Base-by-base conservation (phyloP, 2,888 invertebrate species). In the Eristalis intricaria region DNA sequence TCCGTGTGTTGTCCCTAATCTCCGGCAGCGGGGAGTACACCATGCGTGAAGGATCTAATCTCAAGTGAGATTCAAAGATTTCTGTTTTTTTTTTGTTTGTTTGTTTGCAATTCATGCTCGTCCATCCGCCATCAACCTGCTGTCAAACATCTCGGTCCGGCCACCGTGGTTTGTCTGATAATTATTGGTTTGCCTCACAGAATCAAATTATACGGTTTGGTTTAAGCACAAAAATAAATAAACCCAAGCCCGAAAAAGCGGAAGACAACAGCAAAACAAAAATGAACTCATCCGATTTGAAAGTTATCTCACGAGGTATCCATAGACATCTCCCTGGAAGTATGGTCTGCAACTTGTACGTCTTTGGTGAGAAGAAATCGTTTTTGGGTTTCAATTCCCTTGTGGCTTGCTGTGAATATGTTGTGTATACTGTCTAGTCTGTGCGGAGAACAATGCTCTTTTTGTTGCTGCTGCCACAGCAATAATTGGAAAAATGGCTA, bases 401-500 rank as follows among this genome's bases (percentile, higher is more conserved):
- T 32, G 82, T 32, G 82, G 76, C 65, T 76, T 43, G 61, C 43
- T 40, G 23, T n/a, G n/a, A n/a, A n/a, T n/a, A n/a, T n/a, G n/a
- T n/a, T n/a, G n/a, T 65, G 40, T 60, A 23, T 23, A 26, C 22
- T 66, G 38, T 66, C 56, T 60, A n/a, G 60, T 61, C 68, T 66
- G 73, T 5, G 15, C 61, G 61, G 35, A 35, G 56, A 69, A 71
- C 40, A 78, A 64, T 70, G 58, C 26, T 56, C 26, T 32, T 40
- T 63, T 50, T 50, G 50, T 50, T 50, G 50, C 19, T 50, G 50
- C 50, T 50, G 60, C 23, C 66, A 61, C 43, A 56, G 68, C 43
- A 76, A 76, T 85, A 85, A 85, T 81, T 85, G 81, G 81, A 85
- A 85, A 84, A 66, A 74, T 70, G 43, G 82, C 60, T 86, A 74